phyloP scores from a whole-genome alignment of 2,113 vertebrate species.

The Serilophus lunatus region DNA sequence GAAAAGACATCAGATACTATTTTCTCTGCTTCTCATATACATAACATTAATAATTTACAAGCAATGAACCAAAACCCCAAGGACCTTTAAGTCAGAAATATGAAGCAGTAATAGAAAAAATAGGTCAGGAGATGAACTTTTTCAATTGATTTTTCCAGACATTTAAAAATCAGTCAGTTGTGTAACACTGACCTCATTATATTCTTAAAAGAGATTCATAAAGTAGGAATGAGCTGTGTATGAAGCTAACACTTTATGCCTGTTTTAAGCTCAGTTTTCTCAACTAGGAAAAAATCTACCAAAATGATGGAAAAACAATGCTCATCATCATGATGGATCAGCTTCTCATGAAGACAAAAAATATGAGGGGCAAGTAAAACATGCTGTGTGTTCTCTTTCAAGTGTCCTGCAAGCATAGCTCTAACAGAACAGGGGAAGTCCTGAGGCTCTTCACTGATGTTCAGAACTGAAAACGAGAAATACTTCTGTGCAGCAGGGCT shows the following conservation, averaged over 20 bases:
- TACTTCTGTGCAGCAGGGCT: background rate
- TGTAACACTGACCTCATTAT: constrained; percentile 22
- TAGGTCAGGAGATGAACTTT: background rate
- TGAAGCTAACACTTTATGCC: background rate
- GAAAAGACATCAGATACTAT: background rate
- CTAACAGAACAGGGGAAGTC: background rate
- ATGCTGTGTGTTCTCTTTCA: background rate
- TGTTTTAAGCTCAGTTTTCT: background rate
- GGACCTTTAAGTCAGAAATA: background rate
- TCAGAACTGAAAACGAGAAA: background rate
- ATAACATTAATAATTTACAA: constrained; percentile 29
- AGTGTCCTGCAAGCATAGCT: background rate
- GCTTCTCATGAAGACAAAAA: background rate
- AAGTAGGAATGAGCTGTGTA: background rate
- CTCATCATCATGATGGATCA: background rate
- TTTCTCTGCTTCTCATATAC: background rate
- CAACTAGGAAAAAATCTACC: background rate
- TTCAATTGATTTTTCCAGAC: constrained; percentile 21
- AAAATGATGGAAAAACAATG: background rate
- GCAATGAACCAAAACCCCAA: background rate
- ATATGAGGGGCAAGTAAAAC: background rate
- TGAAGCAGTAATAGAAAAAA: constrained; percentile 7
- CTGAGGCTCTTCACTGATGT: background rate
- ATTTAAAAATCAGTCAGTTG: constrained; percentile 4
- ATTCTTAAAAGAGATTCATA: background rate